Evolutionary conservation across 2,113 vertebrate genomes (phyloP).

Genomic region (Atractosteus spatula): DNA sequence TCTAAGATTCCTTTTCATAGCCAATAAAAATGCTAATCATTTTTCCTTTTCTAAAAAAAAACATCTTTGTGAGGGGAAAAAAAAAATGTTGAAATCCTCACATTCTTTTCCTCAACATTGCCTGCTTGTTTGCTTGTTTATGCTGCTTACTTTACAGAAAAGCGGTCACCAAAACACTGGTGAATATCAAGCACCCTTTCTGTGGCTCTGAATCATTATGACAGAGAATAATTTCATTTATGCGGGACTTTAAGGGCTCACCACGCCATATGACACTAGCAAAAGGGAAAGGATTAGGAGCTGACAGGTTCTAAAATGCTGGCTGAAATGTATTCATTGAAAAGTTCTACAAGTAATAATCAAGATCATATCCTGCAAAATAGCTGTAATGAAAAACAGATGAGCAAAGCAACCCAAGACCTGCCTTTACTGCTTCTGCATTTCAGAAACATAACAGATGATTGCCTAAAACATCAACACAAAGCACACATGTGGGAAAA

Average conservation of each 20-base stretch:
- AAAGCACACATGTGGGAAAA: background rate
- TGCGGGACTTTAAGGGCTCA: slow-evolving; percentile 10
- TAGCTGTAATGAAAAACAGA: no score
- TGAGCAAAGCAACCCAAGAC: background rate
- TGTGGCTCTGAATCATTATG: slow-evolving; percentile 6
- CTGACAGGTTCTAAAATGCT: slow-evolving; percentile 10
- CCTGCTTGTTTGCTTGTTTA: no score
- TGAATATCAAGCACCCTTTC: slow-evolving; percentile 25
- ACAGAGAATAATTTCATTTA: slow-evolving; percentile 16
- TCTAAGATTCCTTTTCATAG: no score
- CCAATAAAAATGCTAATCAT: background rate
- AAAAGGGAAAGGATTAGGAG: slow-evolving; percentile 13
- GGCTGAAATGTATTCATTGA: slow-evolving; percentile 10
- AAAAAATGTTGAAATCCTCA: no score
- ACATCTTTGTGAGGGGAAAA: slow-evolving; percentile 5
- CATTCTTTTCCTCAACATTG: no score
- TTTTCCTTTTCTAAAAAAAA: background rate
- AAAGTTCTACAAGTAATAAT: background rate
- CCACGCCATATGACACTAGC: slow-evolving; percentile 11
- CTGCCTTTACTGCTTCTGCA: background rate
- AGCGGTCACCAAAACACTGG: no score
- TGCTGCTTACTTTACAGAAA: no score
- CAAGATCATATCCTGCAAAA: no score
- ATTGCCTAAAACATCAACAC: background rate
- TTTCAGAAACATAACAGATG: background rate